Evolutionary conservation across 2,888 invertebrate genomes (phyloP).

Genomic region (Conistra vaccinii): DNA sequence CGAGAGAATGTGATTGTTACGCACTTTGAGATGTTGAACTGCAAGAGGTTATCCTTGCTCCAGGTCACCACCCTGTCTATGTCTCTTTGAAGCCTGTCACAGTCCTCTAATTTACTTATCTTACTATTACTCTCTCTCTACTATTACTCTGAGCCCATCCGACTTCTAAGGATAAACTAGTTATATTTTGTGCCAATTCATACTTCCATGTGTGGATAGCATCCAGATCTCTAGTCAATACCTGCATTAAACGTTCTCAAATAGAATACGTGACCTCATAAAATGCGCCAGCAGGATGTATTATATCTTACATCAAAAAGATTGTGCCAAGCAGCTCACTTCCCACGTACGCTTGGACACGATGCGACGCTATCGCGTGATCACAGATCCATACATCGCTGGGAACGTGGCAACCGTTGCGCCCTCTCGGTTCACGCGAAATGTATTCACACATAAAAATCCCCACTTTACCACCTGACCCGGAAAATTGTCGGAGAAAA

Average conservation of each 20-base stretch:
- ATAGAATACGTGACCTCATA: constrained; percentile 18
- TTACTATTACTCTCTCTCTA: too few relatives aligned
- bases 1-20: too few relatives aligned
- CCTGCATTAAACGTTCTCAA: not conserved
- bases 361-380: constrained; percentile 43
- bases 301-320: constrained; percentile 15
- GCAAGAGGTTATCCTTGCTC: too few relatives aligned
- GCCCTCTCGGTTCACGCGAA: constrained; percentile 35
- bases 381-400: constrained; percentile 31
- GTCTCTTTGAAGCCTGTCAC: too few relatives aligned
- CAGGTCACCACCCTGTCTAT: too few relatives aligned
- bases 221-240: not conserved
- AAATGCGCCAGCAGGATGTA: not conserved
- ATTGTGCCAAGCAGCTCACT: constrained; percentile 20
- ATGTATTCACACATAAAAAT: constrained; percentile 55
- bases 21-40: too few relatives aligned
- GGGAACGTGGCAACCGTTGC: constrained; percentile 31
- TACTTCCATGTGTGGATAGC: not conserved
- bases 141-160: not conserved
- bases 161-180: not conserved
- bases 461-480: constrained; percentile 39
- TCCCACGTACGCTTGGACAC: constrained; percentile 18
- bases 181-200: not conserved
- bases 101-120: too few relatives aligned
- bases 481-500: constrained; percentile 36